Evolutionary conservation across 2,797 vertebrate genomes (phyloP).

Genomic region (Lagodon rhomboides): DNA sequence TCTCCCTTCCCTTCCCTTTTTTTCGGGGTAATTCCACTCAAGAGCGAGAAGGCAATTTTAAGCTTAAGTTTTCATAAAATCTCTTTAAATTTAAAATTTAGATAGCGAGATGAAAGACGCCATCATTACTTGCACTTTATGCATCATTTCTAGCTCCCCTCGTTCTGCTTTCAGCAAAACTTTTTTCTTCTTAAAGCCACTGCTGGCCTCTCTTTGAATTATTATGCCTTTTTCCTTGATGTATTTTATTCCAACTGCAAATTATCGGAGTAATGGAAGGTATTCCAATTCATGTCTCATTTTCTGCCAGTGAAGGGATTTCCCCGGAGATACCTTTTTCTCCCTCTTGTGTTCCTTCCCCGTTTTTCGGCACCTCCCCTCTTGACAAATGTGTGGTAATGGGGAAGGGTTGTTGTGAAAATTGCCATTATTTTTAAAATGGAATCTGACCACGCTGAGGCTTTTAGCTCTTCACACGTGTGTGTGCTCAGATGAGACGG

Average conservation of each 20-base stretch:
- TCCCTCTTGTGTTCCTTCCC: constrained; percentile 47
- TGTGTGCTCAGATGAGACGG: constrained; percentile 76
- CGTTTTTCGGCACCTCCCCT: constrained; percentile 63
- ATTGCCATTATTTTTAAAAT: constrained; percentile 83
- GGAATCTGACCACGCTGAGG: constrained; percentile 70
- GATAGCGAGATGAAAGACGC: constrained; percentile 63
- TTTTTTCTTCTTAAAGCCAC: constrained; percentile 51
- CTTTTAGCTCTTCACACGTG: constrained; percentile 78
- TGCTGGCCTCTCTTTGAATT: constrained; percentile 63
- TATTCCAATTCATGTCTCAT: constrained; percentile 77
- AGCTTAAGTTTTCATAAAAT: constrained; percentile 51
- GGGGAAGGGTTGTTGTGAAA: constrained; percentile 80
- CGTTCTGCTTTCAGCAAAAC: constrained; percentile 45
- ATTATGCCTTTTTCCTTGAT: constrained; percentile 71
- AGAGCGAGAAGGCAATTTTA: constrained; percentile 48
- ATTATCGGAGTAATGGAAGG: constrained; percentile 77
- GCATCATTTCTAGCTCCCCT: constrained; percentile 44
- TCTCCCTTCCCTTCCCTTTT: constrained; percentile 20
- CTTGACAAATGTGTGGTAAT: constrained; percentile 81
- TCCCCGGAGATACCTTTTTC: constrained; percentile 76
- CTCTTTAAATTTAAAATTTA: constrained; percentile 58
- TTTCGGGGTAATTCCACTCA: constrained; percentile 26
- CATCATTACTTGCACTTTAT: constrained; percentile 62
- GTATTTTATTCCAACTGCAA: constrained; percentile 78
- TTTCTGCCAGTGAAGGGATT: constrained; percentile 78